phyloP scores from a whole-genome alignment of 2,888 invertebrate species.

The Drosophila flavopinicola region DNA sequence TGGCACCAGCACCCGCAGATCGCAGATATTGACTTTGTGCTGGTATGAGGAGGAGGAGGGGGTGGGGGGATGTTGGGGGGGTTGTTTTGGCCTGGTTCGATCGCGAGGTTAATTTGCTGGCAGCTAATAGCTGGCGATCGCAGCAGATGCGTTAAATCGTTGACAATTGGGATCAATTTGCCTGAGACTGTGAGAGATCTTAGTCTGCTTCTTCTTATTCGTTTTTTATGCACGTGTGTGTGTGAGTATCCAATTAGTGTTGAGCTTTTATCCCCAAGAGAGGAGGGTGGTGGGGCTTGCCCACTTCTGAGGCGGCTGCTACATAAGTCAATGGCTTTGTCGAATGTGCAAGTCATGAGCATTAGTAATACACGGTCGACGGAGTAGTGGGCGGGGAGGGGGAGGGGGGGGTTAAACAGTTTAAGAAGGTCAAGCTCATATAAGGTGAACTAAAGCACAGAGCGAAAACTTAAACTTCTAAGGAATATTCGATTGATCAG shows the following conservation, averaged over 20 bases:
- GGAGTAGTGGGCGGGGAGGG: background rate
- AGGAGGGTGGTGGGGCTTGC: background rate
- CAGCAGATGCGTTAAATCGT: slow-evolving; percentile 50
- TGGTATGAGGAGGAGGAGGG: background rate
- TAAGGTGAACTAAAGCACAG: slow-evolving; percentile 10
- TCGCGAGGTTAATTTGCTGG: slow-evolving; percentile 55
- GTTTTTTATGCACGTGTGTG: background rate
- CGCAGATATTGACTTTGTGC: slow-evolving; percentile 5
- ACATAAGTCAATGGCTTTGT: slow-evolving; percentile 47
- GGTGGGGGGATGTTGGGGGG: background rate
- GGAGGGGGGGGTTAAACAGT: background rate
- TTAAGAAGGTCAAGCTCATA: slow-evolving; percentile 57
- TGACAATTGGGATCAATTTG: slow-evolving; percentile 72
- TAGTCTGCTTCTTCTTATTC: background rate
- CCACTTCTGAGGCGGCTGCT: slow-evolving; percentile 3
- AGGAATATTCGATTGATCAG: no score
- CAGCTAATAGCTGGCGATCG: slow-evolving; percentile 51
- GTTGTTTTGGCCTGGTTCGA: slow-evolving; percentile 38
- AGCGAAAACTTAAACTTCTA: slow-evolving; percentile 2
- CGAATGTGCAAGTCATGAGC: slow-evolving; percentile 22
- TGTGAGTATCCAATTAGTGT: slow-evolving; percentile 26
- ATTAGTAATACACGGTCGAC: slow-evolving; percentile 19
- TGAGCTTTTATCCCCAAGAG: background rate
- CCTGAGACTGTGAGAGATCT: slow-evolving; percentile 24
- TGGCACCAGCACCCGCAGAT: slow-evolving; percentile 35